Evolutionary conservation across 1,140 invertebrate genomes (phyloP), one percentile per base, ranked within the genome.

Genomic region (Pogonus chalceus): DNA sequence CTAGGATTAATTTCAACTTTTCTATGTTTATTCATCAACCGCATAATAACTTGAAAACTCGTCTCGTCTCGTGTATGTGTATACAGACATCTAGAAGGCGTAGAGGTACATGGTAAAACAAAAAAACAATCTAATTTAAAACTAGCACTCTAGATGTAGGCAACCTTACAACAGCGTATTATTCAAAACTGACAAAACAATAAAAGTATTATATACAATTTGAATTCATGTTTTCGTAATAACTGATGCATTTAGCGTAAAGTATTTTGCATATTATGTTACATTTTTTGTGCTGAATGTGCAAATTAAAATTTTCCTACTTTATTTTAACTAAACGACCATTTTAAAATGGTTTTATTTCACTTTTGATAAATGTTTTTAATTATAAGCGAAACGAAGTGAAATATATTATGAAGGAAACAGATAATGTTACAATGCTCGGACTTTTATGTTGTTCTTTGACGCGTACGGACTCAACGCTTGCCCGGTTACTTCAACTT

Each of bases 131-230:
- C 37, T 43, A 43, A 43, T 43, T 43, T 43, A 10, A 43, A 43
- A n/a, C n/a, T 43, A 43, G 4, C 14, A 14, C 14, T 31, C 26
- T 31, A 31, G 26, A 31, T 31, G 26, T 14, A 14, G 7, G 26
- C 18, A n/a, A 18, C 37, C 9, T 12, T 12, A 43, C 18, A 43
- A 16, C 18, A 12, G 37, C 7, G 18, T 43, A 12, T 43, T 12
- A 12, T 43, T 43, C 18, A 43, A n/a, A 43, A 43, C 37, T 43
- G 37, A 43, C 37, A 43, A 43, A 43, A 43, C 37, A 43, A 43
- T 43, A 43, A 43, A 43, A 31, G 14, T 31, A 31, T 7, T 31
- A 18, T 43, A 43, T 16, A 43, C 37, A 43, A 10, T 43, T 43
- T 43, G 37, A 7, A 43, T 43, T 43, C 18, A 43, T 43, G 37